Base-by-base conservation (phyloP, 1,140 invertebrate genomes). In the Wiebesia pumilae region DNA sequence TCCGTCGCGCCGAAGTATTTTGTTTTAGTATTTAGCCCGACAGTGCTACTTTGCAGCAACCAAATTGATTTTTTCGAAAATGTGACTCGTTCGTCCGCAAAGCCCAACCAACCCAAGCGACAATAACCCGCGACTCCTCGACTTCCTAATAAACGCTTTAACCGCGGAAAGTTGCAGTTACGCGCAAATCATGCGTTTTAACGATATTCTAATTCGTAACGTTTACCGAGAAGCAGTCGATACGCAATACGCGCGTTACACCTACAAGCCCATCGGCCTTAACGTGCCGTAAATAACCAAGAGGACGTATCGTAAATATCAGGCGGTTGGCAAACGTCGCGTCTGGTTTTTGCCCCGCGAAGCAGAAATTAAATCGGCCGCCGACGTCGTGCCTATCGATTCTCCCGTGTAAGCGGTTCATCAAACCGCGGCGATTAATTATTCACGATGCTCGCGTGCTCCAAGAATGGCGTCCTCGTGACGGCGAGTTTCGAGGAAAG, bases 361-460 rank as follows among this genome's bases (percentile, higher is more conserved):
- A 9, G 71, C 71, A n/a, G 38, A 75, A 75, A 75, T 75, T 43
- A 75, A 75, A 75, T 75, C 71, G 71, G 10, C 9, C 71, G 71
- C 38, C 71, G 35, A 40, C 38, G 71, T 73, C 71, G 2, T 24
- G 7, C 4, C 71, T 43, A 75, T 75, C 71, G 71, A 75, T 43
- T 43, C 21, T 43, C 40, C 71, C 14, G 2, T 27, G 21, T 10
- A 75, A 75, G 38, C 71, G 47, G 30, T n/a, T 33, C 77, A 24
- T 78, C 43, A 78, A 78, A 30, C 77, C 77, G 47, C 77, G 77
- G 27, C 19, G 47, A 78, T 78, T n/a, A 54, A 54, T 43, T 43
- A 35, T 75, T 43, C 38, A 75, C 30, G 24, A 43, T 27, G 38
- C 38, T 0, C 35, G 0, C 7, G 24, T 27, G 9, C 2, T 21